Evolutionary conservation across 2,888 invertebrate genomes (phyloP).

Genomic region (Lithophane leautieri): DNA sequence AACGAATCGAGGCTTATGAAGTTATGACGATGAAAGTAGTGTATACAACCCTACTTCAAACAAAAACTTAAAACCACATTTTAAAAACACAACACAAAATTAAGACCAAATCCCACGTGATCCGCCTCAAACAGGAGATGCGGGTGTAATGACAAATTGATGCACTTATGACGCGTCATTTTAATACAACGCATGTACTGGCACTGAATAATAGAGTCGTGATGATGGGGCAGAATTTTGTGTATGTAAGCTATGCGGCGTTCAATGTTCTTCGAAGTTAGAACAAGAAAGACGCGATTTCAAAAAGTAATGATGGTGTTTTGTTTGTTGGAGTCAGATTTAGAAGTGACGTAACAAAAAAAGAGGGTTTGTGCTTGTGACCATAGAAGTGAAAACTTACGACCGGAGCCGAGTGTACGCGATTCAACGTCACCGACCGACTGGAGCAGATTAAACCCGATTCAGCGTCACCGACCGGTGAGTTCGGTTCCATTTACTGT

Average conservation of each 20-base stretch:
- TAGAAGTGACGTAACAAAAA: background rate
- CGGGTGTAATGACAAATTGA: slow-evolving; percentile 86
- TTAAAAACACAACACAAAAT: slow-evolving; percentile 44
- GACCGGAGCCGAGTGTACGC: no score
- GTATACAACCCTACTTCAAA: background rate
- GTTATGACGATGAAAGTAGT: background rate
- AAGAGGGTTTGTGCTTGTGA: no score
- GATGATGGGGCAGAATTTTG: slow-evolving; percentile 78
- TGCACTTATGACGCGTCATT: slow-evolving; percentile 75
- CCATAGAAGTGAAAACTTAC: no score
- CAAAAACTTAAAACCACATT: background rate
- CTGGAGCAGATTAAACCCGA: no score
- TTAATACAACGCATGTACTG: slow-evolving; percentile 76
- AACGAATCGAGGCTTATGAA: background rate
- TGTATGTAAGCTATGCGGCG: slow-evolving; percentile 55
- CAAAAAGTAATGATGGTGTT: slow-evolving; percentile 13
- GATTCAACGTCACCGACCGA: no score
- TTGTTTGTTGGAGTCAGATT: background rate
- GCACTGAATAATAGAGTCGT: slow-evolving; percentile 85
- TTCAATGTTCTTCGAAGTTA: slow-evolving; percentile 34
- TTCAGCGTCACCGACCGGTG: no score
- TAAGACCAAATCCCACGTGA: slow-evolving; percentile 53
- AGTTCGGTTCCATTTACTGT: no score
- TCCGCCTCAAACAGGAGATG: slow-evolving; percentile 74
- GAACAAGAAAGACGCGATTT: slow-evolving; percentile 11